These are phyloP conservation scores for Megaustenia siamemsis DNA, from an alignment of 2,888 invertebrate species.

Conservation along the genomic window DNA sequence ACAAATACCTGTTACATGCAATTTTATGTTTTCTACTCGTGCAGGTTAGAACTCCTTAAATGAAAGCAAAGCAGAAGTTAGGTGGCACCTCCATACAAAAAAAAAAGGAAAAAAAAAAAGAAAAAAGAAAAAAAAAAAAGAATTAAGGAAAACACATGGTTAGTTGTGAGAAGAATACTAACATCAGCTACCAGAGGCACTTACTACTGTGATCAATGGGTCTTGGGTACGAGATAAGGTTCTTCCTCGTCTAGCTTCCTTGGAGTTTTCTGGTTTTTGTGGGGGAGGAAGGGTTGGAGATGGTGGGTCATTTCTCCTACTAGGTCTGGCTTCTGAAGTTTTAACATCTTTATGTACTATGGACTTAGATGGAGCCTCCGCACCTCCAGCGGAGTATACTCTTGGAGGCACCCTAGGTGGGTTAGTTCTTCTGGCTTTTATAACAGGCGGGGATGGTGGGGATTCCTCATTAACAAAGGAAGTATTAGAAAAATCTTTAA, in stretches of 20 bases:
- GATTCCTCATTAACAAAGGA: constrained; percentile 10
- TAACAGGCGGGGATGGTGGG: not conserved
- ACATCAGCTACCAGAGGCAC: constrained; percentile 34
- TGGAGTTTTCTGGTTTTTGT: constrained; percentile 6
- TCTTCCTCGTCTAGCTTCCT: constrained; percentile 8
- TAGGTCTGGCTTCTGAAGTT: not conserved
- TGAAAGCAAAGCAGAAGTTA: no score
- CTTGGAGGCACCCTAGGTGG: constrained; percentile 47
- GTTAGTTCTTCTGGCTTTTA: not conserved
- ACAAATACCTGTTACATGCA: not conserved
- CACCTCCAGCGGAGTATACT: constrained; percentile 39
- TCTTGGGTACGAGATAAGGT: constrained; percentile 8
- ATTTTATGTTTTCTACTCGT: no score
- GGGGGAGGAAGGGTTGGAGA: constrained; percentile 48
- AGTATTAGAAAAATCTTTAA: constrained; percentile 26
- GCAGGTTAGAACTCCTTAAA: no score
- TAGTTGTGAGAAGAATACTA: not conserved
- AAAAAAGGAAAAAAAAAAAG: no score
- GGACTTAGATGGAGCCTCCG: not conserved
- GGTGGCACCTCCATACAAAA: no score
- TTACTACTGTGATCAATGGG: constrained; percentile 55
- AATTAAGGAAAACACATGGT: not conserved
- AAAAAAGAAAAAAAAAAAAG: not conserved
- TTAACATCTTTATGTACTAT: not conserved
- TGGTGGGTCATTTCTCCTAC: constrained; percentile 46